Conservation (phyloP, 30 jellyfish, hydroid and myxozoan genomes). For the Rhopilema esculentum region DNA sequence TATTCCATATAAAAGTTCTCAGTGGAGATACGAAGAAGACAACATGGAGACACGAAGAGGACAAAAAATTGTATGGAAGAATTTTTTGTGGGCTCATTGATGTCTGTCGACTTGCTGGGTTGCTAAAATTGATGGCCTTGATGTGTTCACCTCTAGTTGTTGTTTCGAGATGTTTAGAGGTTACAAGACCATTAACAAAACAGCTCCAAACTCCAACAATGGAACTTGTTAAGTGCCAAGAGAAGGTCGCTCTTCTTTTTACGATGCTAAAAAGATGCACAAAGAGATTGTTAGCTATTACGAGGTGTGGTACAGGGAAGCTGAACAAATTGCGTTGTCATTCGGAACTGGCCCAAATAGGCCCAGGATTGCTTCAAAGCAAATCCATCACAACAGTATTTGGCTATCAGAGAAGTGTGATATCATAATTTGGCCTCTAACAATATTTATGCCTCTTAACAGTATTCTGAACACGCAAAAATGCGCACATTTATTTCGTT, state of each 20-base stretch:
- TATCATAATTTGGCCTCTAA: no score
- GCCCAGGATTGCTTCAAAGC: slow-evolving; percentile 25
- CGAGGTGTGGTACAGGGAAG: neutral
- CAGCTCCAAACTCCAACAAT: slow-evolving; percentile 30
- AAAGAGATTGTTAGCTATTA: neutral
- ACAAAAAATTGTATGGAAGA: no score
- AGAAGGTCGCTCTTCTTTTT: no score
- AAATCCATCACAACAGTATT: slow-evolving; percentile 12
- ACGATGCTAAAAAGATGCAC: neutral
- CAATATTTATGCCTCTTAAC: no score
- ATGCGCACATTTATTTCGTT: no score
- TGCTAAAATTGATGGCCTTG: slow-evolving; percentile 23
- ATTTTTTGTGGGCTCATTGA: slow-evolving; percentile 7
- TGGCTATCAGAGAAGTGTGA: no score
- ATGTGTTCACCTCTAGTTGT: slow-evolving; percentile 8
- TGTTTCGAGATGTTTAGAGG: slow-evolving; percentile 43
- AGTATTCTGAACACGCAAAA: no score
- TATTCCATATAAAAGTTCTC: no score
- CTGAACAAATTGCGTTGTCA: neutral
- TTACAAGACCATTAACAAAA: slow-evolving; percentile 49
- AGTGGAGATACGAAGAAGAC: no score
- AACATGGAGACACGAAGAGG: no score
- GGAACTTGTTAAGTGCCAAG: slow-evolving; percentile 40
- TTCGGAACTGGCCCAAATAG: neutral
- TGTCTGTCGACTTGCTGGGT: slow-evolving; percentile 37